phyloP scores from a whole-genome alignment of 2,113 vertebrate species.

The Nothocercus nigrocapillus region DNA sequence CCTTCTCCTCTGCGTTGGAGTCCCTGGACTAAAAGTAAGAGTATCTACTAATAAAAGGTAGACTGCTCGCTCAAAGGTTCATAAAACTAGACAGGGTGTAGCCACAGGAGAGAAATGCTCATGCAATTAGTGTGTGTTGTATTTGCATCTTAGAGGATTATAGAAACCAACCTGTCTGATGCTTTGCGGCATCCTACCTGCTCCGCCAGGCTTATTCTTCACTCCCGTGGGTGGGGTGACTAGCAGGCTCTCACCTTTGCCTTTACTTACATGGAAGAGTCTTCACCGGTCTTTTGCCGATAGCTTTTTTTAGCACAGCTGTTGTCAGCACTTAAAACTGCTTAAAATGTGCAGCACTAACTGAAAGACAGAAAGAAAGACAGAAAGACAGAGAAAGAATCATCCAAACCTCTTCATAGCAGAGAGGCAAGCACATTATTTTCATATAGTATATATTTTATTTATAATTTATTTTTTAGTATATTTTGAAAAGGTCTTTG shows the following conservation, averaged over 20 bases:
- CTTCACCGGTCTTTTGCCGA: background rate
- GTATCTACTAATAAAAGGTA: background rate
- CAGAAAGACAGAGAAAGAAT: background rate
- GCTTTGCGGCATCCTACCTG: background rate
- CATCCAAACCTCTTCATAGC: background rate
- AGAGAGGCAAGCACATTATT: background rate
- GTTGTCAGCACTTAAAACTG: background rate
- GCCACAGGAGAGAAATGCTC: constrained; percentile 25
- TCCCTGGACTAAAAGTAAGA: constrained; percentile 40
- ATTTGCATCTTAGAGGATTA: constrained; percentile 43
- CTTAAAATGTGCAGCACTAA: background rate
- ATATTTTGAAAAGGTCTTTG: background rate
- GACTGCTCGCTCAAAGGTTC: constrained; percentile 31
- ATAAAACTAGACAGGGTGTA: constrained; percentile 55
- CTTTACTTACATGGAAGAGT: background rate
- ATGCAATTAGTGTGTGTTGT: constrained; percentile 10
- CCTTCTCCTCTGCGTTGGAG: background rate
- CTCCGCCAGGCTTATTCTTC: background rate
- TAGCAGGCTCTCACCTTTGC: background rate
- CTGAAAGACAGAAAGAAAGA: background rate
- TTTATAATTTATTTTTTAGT: background rate
- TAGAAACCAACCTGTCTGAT: constrained; percentile 56
- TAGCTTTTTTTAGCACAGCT: background rate
- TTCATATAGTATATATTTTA: background rate
- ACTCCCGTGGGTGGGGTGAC: constrained; percentile 2